Conservation (phyloP, 1,140 invertebrate species). For the Tetranychus cinnabarinus region DNA sequence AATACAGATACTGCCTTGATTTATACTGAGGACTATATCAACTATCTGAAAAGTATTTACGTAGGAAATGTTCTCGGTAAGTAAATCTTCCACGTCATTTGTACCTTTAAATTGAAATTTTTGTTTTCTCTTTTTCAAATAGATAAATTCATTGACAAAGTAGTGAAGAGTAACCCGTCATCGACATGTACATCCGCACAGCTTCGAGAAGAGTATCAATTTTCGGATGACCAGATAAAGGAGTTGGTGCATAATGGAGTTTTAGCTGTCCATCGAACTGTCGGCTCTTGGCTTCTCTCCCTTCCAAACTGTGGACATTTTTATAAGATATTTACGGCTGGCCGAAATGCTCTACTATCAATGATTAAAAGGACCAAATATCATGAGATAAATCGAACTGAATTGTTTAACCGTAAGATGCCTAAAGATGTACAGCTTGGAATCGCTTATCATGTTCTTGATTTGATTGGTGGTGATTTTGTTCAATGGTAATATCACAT, state of each 20-base stretch:
- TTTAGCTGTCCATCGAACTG: background rate
- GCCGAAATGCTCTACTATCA: background rate
- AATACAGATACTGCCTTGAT: background rate
- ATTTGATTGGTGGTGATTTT: background rate
- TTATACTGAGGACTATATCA: background rate
- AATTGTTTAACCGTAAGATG: background rate
- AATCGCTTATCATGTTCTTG: conserved; percentile 2
- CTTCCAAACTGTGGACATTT: background rate
- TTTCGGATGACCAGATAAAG: background rate
- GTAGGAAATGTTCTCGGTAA: background rate
- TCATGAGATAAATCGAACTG: background rate
- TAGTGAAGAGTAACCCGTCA: background rate
- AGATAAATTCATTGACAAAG: background rate
- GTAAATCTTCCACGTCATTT: background rate
- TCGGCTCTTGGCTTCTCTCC: background rate
- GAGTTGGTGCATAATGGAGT: background rate
- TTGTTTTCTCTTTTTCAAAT: background rate
- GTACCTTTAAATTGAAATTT: background rate
- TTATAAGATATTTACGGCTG: background rate
- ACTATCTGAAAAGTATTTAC: background rate
- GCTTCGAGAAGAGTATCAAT: background rate
- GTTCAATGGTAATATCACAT: background rate
- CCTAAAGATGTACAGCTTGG: background rate
- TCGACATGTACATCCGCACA: background rate
- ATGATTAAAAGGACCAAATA: background rate